These are phyloP conservation scores for Euglossa dilemma DNA, from an alignment of 1,140 invertebrate species.

Conservation along the genomic window DNA sequence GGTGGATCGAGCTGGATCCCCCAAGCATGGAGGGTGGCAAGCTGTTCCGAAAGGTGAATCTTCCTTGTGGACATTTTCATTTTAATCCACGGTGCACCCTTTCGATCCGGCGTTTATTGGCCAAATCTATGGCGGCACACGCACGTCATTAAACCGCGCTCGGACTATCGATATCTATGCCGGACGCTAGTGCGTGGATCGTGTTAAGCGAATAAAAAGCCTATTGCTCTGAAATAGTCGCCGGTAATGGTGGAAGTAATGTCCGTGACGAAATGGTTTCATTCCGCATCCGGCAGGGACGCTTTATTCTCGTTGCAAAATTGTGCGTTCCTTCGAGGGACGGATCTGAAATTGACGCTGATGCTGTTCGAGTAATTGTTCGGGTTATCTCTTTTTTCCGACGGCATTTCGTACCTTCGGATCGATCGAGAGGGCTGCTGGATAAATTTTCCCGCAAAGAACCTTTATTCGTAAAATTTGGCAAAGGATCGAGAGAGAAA, in stretches of 20 bases:
- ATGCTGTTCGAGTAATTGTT: background rate
- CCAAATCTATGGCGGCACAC: constrained; percentile 80
- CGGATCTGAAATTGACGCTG: background rate
- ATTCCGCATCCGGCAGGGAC: constrained; percentile 9
- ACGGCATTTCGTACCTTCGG: too few species aligned
- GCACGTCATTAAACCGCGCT: constrained; percentile 78
- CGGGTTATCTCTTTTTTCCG: background rate
- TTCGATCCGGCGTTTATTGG: constrained; percentile 75
- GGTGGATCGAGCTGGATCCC: background rate
- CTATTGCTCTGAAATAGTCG: constrained; percentile 66
- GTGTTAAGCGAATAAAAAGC: constrained; percentile 78
- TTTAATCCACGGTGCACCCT: constrained; percentile 65
- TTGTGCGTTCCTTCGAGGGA: background rate
- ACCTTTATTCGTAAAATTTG: too few species aligned
- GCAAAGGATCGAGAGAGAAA: too few species aligned
- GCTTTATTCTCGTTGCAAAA: constrained; percentile 6
- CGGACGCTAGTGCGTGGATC: constrained; percentile 75
- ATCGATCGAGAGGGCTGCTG: too few species aligned
- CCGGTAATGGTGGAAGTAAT: constrained; percentile 32
- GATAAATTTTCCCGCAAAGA: too few species aligned
- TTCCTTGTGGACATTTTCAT: constrained; percentile 58
- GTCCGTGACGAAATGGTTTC: constrained; percentile 57
- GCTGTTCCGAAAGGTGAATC: constrained; percentile 20
- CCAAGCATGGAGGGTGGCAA: background rate
- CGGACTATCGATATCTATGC: constrained; percentile 77